Evolutionary conservation across 1,140 invertebrate genomes (phyloP).

Genomic region (Plutomurus gul): DNA sequence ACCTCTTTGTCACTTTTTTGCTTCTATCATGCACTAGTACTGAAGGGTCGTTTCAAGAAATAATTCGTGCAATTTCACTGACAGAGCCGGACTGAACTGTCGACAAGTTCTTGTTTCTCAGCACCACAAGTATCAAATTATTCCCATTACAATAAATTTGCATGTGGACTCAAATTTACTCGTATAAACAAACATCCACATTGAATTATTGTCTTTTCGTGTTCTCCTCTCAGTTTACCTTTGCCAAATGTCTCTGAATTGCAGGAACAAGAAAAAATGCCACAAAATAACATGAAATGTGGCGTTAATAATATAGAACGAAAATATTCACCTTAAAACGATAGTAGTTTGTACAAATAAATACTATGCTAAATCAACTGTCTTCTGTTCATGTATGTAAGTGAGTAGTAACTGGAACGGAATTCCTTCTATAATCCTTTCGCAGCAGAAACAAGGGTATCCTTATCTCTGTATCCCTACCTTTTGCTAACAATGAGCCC

Average conservation of each 20-base stretch:
- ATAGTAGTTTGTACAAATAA: constrained; percentile 9
- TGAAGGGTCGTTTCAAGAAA: not conserved
- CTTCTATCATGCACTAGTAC: constrained; percentile 6
- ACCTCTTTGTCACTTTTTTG: constrained; percentile 24
- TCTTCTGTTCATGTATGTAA: not conserved
- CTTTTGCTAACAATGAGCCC: too few species aligned
- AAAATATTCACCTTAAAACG: not conserved
- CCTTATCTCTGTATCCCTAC: too few species aligned
- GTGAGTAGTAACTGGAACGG: too few species aligned
- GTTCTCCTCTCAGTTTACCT: not conserved
- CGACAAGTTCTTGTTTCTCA: constrained; percentile 14
- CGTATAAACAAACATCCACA: constrained; percentile 18
- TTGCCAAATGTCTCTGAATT: constrained; percentile 18
- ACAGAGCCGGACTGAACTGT: not conserved
- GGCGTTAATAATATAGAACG: not conserved
- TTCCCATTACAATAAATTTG: constrained; percentile 22
- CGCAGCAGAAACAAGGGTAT: too few species aligned
- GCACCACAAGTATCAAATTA: constrained; percentile 20
- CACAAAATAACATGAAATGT: not conserved
- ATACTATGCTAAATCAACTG: constrained; percentile 6
- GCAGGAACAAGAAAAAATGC: constrained; percentile 16
- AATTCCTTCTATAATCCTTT: too few species aligned
- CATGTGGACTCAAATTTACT: not conserved
- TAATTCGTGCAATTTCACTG: not conserved
- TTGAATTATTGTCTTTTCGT: constrained; percentile 1